Evolutionary conservation across 1,140 invertebrate species (phyloP), one percentile per base, ranked within the genome.

Genomic region (Trichonephila inaurata): DNA sequence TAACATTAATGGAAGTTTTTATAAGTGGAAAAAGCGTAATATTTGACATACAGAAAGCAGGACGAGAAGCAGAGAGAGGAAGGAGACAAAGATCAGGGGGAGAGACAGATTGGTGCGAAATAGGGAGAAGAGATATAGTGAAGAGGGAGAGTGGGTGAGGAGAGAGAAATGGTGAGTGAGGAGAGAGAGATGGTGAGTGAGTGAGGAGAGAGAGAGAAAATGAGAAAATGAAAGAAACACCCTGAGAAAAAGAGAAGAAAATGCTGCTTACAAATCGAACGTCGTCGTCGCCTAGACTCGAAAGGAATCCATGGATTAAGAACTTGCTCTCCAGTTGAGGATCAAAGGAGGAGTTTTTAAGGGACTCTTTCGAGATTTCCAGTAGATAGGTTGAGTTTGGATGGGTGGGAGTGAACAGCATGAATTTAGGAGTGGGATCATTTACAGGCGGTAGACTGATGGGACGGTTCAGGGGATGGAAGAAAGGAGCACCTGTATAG

Each of bases 401-500:
- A n/a, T 81, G 77, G 21, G 33, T 4, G 3, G 66, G 62, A 21
- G 91, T 87, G 18, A 64, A 86, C 10, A 93, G 28, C 2, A 24
- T n/a, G 21, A 87, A 88, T 33, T 93, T 87, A 3, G 44, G 40
- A 21, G 66, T 51, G 10, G 40, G 44, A 40, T 10, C 24, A 8
- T 64, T n/a, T 7, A 51, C 8, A 7, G 95, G 95, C 19, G 89
- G 18, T 1, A 94, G 19, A 62, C 40, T 82, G 14, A 94, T 83
- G n/a, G 94, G 92, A 5, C 95, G 72, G 14, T 61, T 12, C 0
- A 90, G 8, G 16, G 94, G 86, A 61, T 94, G 91, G 40, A 86
- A 94, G 64, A 95, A 95, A 10, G 94, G 94, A 24, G 51, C 64
- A 5, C 94, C 94, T 7, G 94, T 94, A 18, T 92, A 44, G 85